Evolutionary conservation across 2,113 vertebrate genomes (phyloP).

Genomic region (Synodontis membranacea): DNA sequence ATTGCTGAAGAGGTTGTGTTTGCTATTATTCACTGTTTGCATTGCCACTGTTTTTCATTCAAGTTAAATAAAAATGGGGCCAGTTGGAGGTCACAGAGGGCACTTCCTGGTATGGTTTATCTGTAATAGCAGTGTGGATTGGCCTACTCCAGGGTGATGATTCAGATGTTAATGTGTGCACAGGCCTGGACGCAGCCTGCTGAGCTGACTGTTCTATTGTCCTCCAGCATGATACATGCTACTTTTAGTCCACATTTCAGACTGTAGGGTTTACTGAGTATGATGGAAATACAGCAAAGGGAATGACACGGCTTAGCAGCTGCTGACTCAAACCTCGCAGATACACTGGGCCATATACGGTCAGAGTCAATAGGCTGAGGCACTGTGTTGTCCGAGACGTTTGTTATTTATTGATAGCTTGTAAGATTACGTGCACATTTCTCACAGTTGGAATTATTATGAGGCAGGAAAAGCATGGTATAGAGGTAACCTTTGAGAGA

Average conservation of each 20-base stretch:
- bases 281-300: slow-evolving; percentile 22
- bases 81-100: slow-evolving; percentile 24
- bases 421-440: neutral
- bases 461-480: neutral
- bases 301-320: slow-evolving; percentile 32
- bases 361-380: neutral
- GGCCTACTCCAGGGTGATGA: slow-evolving; percentile 45
- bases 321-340: slow-evolving; percentile 24
- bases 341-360: slow-evolving; percentile 11
- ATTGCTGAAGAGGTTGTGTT: slow-evolving; percentile 21
- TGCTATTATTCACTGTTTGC: slow-evolving; percentile 36
- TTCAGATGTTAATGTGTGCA: slow-evolving; percentile 48
- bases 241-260: slow-evolving; percentile 46
- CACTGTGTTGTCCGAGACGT: neutral
- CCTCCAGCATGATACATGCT: slow-evolving; percentile 38
- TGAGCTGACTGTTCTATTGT: slow-evolving; percentile 57
- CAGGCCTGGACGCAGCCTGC: slow-evolving; percentile 45
- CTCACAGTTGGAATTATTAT: neutral
- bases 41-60: slow-evolving; percentile 31
- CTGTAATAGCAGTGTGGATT: slow-evolving; percentile 11
- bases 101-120: slow-evolving; percentile 34
- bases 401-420: neutral
- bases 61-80: slow-evolving; percentile 27
- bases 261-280: slow-evolving; percentile 32
- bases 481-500: neutral